Conservation (phyloP, 2,888 invertebrate genomes). For the Octonoba sinensis region DNA sequence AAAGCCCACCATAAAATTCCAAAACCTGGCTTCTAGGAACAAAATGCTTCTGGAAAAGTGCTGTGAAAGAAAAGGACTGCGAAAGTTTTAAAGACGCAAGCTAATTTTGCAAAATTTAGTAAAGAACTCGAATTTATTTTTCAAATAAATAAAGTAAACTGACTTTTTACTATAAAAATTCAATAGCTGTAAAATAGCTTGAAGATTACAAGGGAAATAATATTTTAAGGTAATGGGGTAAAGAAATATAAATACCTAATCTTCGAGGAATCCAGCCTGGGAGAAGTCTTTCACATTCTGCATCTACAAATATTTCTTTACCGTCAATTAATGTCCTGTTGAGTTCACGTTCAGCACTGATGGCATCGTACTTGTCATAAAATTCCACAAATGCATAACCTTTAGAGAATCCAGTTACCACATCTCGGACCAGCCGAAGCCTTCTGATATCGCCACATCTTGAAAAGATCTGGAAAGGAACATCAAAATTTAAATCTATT, state of each 20-base stretch:
- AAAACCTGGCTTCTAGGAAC: no score
- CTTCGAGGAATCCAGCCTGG: constrained; percentile 87
- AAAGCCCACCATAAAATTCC: no score
- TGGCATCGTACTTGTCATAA: constrained; percentile 76
- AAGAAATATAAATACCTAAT: constrained; percentile 76
- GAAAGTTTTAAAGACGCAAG: no score
- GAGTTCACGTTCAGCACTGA: constrained; percentile 77
- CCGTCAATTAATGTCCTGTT: constrained; percentile 78
- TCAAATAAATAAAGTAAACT: no score
- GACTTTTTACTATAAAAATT: no score
- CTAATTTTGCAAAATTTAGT: no score
- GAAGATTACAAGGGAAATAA: no score
- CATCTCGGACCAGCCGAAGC: constrained; percentile 80
- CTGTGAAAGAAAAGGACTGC: no score
- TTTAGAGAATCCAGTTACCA: constrained; percentile 86
- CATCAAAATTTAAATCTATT: neutral
- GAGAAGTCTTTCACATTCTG: constrained; percentile 80
- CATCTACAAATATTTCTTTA: constrained; percentile 81
- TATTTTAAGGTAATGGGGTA: no score
- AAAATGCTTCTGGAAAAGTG: no score
- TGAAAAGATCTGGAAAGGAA: constrained; percentile 71
- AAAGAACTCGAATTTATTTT: no score
- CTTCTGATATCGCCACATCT: constrained; percentile 78
- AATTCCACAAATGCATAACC: constrained; percentile 90
- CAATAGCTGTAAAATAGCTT: no score